Evolutionary conservation across 2,797 vertebrate species (phyloP).

Genomic region (Dendrocincla fuliginosa): DNA sequence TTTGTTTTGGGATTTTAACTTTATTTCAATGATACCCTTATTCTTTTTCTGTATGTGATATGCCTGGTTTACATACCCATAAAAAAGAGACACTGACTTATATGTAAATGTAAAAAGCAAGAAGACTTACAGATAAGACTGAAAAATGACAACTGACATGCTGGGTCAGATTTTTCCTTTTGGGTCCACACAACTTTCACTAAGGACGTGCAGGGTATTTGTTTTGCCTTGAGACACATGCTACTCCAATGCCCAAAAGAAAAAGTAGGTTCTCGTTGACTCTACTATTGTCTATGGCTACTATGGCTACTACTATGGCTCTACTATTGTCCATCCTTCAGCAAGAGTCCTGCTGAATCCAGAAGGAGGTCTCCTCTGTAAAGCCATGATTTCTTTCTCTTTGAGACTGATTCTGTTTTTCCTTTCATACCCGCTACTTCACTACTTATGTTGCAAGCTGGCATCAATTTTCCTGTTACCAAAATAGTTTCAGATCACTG

Average conservation of each 20-base stretch:
- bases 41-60: not conserved
- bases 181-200: not conserved
- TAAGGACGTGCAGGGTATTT: not conserved
- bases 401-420: not conserved
- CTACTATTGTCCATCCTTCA: not conserved
- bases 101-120: not conserved
- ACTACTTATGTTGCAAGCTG: not conserved
- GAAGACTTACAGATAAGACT: not conserved
- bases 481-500: not conserved
- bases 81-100: not conserved
- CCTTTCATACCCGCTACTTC: not conserved
- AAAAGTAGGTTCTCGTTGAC: not conserved
- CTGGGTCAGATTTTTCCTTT: constrained; percentile 28
- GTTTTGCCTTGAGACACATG: not conserved
- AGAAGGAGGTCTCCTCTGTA: not conserved
- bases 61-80: not conserved
- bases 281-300: not conserved
- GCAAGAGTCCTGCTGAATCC: not conserved
- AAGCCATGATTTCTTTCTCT: not conserved
- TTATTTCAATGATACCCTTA: not conserved
- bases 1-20: not conserved
- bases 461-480: not conserved
- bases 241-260: not conserved
- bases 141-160: not conserved
- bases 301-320: not conserved